Base-by-base conservation (phyloP, 2,113 vertebrate species). In the Acrocephalus arundinaceus region DNA sequence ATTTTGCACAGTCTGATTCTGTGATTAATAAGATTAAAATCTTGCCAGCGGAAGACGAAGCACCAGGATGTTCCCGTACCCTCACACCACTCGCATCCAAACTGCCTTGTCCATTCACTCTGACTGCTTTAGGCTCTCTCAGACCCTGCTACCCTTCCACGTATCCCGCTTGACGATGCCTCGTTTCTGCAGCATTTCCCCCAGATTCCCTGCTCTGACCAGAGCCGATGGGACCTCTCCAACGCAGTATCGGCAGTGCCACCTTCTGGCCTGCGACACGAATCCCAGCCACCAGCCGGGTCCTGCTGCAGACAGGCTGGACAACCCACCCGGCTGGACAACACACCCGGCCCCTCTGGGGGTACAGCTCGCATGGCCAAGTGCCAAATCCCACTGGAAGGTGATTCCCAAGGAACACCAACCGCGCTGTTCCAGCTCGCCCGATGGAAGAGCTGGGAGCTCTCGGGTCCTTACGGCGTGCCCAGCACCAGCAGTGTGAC, bases 231-330 rank as follows among this genome's bases (percentile, higher is more conserved):
- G 78, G 87, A 87, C 96, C 87, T 93, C 17, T 51, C 93, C 89
- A 97, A 93, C 1, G 76, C 79, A 98, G 97, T 96, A 75, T 97
- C 94, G 94, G 97, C 97, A 98, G 97, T 97, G 97, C 98, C 98
- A 98, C 97, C 98, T 98, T 90, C 97, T 97, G 98, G 97, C 57
- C 14, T 94, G 89, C 52, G 65, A 89, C 87, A 75, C 51, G 68
- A 89, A 95, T 96, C 81, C 66, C 81, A 45, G 63, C 23, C 91
- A 82, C 85, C 61, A 10, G 78, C 67, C 7, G 2, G 73, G n/a
- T 19, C 66, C 74, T 11, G 80, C 85, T 24, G 62, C 49, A 4
- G n/a, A 5, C 41, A 4, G n/a, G 5, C 25, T 55, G 80, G 58
- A 17, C 15, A 17, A 25, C 43, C 43, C 43, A 15, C 15, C 71